phyloP scores from a whole-genome alignment of 2,113 vertebrate species.

The Corythaeola cristata region DNA sequence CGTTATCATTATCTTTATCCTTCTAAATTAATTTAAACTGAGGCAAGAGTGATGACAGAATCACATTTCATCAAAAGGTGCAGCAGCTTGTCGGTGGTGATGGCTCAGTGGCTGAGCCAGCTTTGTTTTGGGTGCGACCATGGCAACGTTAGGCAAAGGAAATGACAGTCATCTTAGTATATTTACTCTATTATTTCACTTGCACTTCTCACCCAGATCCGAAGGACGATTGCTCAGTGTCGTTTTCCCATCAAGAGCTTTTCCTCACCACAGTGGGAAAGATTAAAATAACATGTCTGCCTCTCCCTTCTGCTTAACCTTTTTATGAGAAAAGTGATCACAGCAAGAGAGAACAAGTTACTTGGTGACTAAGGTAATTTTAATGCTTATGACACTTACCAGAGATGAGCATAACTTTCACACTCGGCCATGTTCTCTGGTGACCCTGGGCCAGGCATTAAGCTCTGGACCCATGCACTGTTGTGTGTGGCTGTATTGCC shows the following conservation, averaged over 20 bases:
- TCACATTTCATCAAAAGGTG: neutral
- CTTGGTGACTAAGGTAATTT: neutral
- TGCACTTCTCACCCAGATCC: conserved; percentile 30
- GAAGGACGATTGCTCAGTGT: neutral
- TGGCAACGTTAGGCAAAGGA: conserved; percentile 48
- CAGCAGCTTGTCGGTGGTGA: neutral
- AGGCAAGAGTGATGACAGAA: neutral
- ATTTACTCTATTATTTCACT: conserved; percentile 57
- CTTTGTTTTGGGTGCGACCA: conserved; percentile 39
- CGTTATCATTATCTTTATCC: neutral
- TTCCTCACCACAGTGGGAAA: neutral
- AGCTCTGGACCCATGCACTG: neutral
- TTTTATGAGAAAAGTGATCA: neutral
- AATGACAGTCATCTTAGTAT: neutral
- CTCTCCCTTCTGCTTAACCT: neutral
- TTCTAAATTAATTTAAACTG: neutral
- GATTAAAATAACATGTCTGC: neutral
- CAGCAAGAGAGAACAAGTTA: neutral
- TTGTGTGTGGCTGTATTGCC: neutral
- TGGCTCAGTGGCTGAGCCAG: neutral
- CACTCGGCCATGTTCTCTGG: neutral
- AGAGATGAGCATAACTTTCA: neutral
- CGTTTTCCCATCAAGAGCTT: conserved; percentile 14
- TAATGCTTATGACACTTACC: neutral
- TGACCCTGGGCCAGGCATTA: neutral